A percentile compares a stretch with the other conserved stretches of the same genome.
These are phyloP conservation scores for Hemiscyllium ocellatum DNA, from an alignment of 2,113 vertebrate species.

Conservation along the genomic window DNA sequence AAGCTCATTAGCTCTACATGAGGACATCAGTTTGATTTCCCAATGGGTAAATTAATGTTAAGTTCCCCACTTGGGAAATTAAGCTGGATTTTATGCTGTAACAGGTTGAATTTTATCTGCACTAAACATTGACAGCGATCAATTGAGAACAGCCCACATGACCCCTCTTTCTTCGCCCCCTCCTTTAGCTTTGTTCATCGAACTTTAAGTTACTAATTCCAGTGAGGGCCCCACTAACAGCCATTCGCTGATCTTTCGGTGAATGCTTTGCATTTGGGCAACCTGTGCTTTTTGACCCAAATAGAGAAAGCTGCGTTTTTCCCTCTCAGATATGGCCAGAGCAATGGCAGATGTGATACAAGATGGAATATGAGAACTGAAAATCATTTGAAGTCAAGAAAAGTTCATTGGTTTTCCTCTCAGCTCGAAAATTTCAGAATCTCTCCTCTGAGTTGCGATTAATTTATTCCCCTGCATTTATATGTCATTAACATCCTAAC, in stretches of 20 bases:
- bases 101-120: neutral
- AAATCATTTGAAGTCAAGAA: too few relatives aligned
- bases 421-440: too few relatives aligned
- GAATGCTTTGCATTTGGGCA: too few relatives aligned
- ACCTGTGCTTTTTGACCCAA: too few relatives aligned
- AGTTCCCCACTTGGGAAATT: conserved; percentile 9
- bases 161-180: neutral
- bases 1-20: neutral
- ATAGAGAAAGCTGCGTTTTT: too few relatives aligned
- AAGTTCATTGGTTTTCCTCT: too few relatives aligned
- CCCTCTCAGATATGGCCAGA: too few relatives aligned
- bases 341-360: too few relatives aligned
- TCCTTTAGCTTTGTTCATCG: neutral
- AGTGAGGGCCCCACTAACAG: neutral
- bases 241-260: neutral
- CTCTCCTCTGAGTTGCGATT: too few relatives aligned
- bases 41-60: neutral
- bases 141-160: neutral
- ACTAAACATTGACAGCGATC: neutral
- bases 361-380: too few relatives aligned
- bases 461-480: too few relatives aligned
- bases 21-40: neutral
- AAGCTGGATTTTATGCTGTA: conserved; percentile 14
- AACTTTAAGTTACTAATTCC: neutral
- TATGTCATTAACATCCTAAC: too few relatives aligned